These are phyloP conservation scores for Morbakka virulenta DNA, from an alignment of 30 jellyfish, hydroid and myxozoan genomes.

Conservation along the genomic window DNA sequence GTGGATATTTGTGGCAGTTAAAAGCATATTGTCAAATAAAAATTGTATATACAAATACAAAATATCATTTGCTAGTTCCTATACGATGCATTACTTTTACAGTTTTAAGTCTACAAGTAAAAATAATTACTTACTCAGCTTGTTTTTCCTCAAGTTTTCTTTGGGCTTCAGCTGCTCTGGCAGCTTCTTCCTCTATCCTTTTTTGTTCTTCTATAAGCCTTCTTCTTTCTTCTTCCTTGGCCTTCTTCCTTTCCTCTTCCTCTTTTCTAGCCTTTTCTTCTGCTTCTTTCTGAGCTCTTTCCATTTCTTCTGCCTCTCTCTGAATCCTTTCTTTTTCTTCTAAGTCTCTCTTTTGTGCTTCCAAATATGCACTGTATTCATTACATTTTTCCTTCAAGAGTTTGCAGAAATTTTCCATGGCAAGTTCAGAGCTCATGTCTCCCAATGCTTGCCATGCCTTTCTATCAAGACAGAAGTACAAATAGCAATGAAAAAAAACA, in stretches of 20 bases:
- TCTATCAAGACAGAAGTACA: conserved; percentile 53
- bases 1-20: too few species aligned
- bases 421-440: conserved; percentile 59
- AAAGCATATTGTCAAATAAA: too few species aligned
- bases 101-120: too few species aligned
- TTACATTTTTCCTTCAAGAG: conserved; percentile 58
- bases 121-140: too few species aligned
- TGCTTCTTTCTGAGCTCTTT: conserved; percentile 59
- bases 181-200: conserved; percentile 79
- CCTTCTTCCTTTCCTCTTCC: conserved; percentile 71
- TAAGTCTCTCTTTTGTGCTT: conserved; percentile 65
- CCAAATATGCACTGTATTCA: conserved; percentile 62
- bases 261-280: conserved; percentile 75
- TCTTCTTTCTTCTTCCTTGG: conserved; percentile 83
- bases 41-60: too few species aligned
- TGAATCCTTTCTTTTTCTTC: conserved; percentile 71
- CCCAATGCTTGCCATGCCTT: conserved; percentile 95
- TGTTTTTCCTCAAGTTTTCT: conserved; percentile 40
- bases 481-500: too few species aligned
- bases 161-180: conserved; percentile 67
- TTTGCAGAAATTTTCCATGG: conserved; percentile 70
- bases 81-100: too few species aligned
- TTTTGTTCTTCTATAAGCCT: conserved; percentile 72
- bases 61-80: too few species aligned
- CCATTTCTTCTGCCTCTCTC: conserved; percentile 66